A percentile compares a stretch with the other conserved stretches of the same genome.
Conservation (phyloP, 2,113 vertebrate genomes). For the Rhipidura dahli region DNA sequence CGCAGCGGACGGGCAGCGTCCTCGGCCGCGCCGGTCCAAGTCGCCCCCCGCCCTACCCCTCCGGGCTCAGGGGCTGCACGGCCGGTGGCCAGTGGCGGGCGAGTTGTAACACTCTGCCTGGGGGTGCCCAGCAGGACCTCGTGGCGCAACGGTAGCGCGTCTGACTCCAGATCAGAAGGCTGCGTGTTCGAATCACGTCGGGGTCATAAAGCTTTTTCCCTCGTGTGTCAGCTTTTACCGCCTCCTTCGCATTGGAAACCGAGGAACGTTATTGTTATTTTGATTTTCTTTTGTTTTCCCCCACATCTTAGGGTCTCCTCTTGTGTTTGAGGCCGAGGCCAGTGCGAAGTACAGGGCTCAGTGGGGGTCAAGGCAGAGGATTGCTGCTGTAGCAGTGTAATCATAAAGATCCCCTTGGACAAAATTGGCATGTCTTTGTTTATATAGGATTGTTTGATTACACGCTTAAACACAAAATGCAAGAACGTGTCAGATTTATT, state of each 20-base stretch:
- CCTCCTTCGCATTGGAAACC: accelerated
- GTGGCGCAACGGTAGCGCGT: slow-evolving; percentile 79
- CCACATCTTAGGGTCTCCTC: background rate
- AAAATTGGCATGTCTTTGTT: background rate
- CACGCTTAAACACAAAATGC: accelerated
- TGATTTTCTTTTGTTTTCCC: accelerated
- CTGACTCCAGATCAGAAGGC: slow-evolving; percentile 79
- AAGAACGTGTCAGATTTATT: background rate
- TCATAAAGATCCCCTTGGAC: background rate
- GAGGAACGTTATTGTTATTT: accelerated
- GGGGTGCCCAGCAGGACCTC: accelerated
- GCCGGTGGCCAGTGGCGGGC: accelerated
- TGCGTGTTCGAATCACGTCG: slow-evolving; percentile 80
- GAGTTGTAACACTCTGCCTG: background rate
- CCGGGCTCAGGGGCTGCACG: accelerated
- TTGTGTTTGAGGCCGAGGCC: no score
- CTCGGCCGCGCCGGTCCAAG: accelerated
- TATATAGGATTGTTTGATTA: background rate
- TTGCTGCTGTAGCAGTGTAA: no score
- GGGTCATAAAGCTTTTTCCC: background rate
- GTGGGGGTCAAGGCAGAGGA: no score
- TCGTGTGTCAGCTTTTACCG: accelerated
- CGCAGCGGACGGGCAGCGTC: accelerated
- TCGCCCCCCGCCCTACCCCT: accelerated
- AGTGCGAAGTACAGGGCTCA: background rate